Conservation (phyloP, 2,797 vertebrate genomes). For the Urophycis tenuis region DNA sequence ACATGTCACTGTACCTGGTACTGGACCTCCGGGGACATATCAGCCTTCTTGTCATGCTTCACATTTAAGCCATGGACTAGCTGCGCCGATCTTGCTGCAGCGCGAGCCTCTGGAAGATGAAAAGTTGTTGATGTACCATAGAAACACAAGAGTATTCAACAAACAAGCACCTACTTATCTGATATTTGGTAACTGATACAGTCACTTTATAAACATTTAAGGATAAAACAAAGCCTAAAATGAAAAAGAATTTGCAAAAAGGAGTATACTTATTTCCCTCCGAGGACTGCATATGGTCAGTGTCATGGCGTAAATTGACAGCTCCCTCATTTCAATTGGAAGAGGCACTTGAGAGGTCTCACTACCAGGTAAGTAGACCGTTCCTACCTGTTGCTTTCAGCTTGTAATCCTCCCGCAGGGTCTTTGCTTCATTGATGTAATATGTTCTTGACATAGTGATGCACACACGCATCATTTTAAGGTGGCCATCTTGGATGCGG, state of each 20-base stretch:
- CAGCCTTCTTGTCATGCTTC: slow-evolving; percentile 40
- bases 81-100: slow-evolving; percentile 38
- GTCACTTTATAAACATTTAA: neutral
- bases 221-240: neutral
- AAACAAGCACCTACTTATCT: neutral
- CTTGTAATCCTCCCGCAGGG: slow-evolving; percentile 72
- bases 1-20: slow-evolving; percentile 57
- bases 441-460: slow-evolving; percentile 84
- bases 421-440: slow-evolving; percentile 82
- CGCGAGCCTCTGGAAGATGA: slow-evolving; percentile 53
- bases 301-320: neutral
- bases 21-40: slow-evolving; percentile 54
- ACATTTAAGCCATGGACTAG: slow-evolving; percentile 41
- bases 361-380: slow-evolving; percentile 16
- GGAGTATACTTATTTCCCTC: too few relatives aligned
- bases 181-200: neutral
- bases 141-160: neutral
- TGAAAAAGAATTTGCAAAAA: neutral
- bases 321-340: neutral
- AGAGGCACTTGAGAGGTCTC: neutral
- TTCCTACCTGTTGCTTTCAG: slow-evolving; percentile 62
- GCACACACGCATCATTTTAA: slow-evolving; percentile 78
- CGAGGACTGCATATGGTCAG: neutral
- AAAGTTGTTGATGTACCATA: neutral
- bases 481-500: slow-evolving; percentile 75